A percentile compares a stretch with the other conserved stretches of the same genome.
Evolutionary conservation across 1,140 invertebrate species (phyloP).

Genomic region (Laupala kohalensis): DNA sequence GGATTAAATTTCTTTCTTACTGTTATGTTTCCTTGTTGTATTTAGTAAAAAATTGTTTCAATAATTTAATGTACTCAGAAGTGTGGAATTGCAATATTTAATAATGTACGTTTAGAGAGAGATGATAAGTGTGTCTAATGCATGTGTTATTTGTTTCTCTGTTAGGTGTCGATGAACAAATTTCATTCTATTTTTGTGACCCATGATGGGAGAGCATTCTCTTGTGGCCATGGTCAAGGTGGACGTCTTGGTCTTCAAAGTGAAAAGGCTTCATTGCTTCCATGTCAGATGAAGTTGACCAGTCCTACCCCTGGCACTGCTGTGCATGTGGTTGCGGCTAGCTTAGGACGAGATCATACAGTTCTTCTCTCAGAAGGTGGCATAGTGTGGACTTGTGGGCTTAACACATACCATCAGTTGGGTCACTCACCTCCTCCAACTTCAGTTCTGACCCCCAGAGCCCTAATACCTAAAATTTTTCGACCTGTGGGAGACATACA

Average conservation of each 20-base stretch:
- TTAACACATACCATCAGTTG: constrained; percentile 48
- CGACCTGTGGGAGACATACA: constrained; percentile 18
- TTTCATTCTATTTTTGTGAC: constrained; percentile 58
- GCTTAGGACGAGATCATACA: constrained; percentile 47
- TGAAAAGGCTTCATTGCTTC: constrained; percentile 41
- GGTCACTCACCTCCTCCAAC: constrained; percentile 38
- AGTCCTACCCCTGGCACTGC: constrained; percentile 23
- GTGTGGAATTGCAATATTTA: too few relatives aligned
- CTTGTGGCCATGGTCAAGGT: constrained; percentile 60
- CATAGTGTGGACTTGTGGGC: constrained; percentile 47
- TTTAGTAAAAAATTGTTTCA: too few relatives aligned
- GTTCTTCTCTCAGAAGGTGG: constrained; percentile 44
- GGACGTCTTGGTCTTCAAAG: constrained; percentile 48
- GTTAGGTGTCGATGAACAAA: constrained; percentile 45
- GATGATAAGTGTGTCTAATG: too few relatives aligned
- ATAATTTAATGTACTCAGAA: too few relatives aligned
- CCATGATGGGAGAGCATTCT: constrained; percentile 40
- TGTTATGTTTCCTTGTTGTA: too few relatives aligned
- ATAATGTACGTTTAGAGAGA: too few relatives aligned
- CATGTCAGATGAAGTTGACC: constrained; percentile 26
- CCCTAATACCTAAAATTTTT: constrained; percentile 20
- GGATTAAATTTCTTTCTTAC: too few relatives aligned
- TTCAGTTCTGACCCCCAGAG: constrained; percentile 37
- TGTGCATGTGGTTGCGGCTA: constrained; percentile 25
- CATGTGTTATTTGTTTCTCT: constrained; percentile 21